phyloP scores from a whole-genome alignment of 1,140 invertebrate genomes.

The Caenorhabditis remanei region DNA sequence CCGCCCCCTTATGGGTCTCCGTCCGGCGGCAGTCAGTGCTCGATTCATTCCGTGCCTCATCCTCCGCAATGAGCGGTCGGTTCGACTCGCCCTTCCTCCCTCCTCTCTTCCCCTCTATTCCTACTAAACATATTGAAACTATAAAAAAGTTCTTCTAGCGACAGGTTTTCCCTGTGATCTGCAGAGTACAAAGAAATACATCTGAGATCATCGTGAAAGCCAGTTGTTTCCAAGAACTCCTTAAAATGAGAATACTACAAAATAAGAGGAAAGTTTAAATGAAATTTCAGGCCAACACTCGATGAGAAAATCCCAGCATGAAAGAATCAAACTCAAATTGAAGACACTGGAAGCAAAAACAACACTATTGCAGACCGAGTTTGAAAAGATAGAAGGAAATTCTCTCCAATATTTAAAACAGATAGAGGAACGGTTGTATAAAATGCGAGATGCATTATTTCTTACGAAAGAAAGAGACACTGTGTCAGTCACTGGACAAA shows the following conservation, averaged over 20 bases:
- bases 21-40: conserved; percentile 4
- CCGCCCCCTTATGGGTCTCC: conserved; percentile 23
- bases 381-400: no score
- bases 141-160: conserved; percentile 40
- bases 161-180: conserved; percentile 65
- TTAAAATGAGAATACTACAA: neutral
- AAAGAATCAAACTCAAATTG: neutral
- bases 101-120: conserved; percentile 4
- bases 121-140: neutral
- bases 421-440: no score
- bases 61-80: conserved; percentile 14
- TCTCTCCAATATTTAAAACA: no score
- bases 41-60: conserved; percentile 34
- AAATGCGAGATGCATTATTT: no score
- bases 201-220: conserved; percentile 68
- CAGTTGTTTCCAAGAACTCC: conserved; percentile 35
- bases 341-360: neutral
- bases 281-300: conserved; percentile 8
- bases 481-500: no score
- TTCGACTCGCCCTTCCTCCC: neutral
- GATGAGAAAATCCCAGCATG: neutral
- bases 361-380: no score
- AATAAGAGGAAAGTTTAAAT: neutral
- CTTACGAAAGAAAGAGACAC: no score
- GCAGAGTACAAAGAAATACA: conserved; percentile 12